A percentile compares a stretch with the other conserved stretches of the same genome.
Evolutionary conservation across 1,140 invertebrate genomes (phyloP).

Genomic region (Spodoptera frugiperda): DNA sequence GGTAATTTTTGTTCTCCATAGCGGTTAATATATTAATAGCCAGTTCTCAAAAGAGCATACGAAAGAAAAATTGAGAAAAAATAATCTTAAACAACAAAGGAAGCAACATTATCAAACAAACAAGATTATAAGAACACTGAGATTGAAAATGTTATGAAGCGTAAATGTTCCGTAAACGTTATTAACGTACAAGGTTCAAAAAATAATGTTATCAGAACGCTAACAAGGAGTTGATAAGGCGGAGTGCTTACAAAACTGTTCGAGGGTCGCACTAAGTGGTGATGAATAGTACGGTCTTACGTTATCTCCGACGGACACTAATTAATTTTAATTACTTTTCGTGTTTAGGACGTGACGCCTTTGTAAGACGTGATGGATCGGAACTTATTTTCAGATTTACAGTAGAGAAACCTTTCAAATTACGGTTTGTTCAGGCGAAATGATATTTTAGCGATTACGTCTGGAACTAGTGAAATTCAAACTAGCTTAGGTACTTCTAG

Average conservation of each 20-base stretch:
- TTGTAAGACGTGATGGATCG: constrained; percentile 6
- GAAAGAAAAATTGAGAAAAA: too few relatives aligned
- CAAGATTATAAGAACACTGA: constrained; percentile 5
- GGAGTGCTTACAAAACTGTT: constrained; percentile 26
- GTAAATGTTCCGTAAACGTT: constrained; percentile 24
- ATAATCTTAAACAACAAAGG: too few relatives aligned
- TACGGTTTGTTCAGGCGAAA: background rate
- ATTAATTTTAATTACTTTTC: constrained; percentile 41
- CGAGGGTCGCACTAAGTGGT: constrained; percentile 16
- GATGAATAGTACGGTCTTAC: constrained; percentile 14
- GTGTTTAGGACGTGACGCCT: constrained; percentile 27
- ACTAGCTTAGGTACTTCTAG: too few relatives aligned
- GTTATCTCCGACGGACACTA: constrained; percentile 36
- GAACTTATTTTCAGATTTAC: constrained; percentile 4
- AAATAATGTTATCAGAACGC: constrained; percentile 42
- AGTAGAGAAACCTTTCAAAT: background rate
- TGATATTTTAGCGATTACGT: background rate
- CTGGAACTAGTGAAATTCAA: too few relatives aligned
- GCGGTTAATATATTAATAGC: too few relatives aligned
- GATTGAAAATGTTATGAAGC: constrained; percentile 10
- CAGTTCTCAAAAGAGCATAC: too few relatives aligned
- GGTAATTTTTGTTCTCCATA: too few relatives aligned
- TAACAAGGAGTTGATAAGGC: constrained; percentile 36
- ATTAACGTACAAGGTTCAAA: constrained; percentile 38
- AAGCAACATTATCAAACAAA: background rate